Evolutionary conservation across 92 coral and sea anemone genomes (phyloP), one percentile per base, ranked within the genome.

Genomic region (Palythoa grandiflora): DNA sequence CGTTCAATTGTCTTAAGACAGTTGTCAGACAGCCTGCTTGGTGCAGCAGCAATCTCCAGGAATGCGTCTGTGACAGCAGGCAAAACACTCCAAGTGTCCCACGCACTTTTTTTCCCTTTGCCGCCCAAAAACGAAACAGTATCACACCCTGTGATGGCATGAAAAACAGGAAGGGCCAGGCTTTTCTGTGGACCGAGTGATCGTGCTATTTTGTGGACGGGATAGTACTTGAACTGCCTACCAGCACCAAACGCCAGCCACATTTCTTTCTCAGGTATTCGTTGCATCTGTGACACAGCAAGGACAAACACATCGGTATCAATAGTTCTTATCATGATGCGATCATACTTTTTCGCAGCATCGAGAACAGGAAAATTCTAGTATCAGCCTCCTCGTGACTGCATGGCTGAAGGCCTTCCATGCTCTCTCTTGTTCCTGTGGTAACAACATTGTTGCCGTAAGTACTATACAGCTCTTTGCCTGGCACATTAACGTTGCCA

Each of bases 101-200:
- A 89, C 55, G 78, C 74, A 60, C 72, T 75, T 76, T 37, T 71
- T 38, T 38, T 66, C 40, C 53, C 54, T 15, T 47, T 61, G 40
- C 53, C 71, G 28, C 72, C 52, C 35, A 85, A 51, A 48, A 54
- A 21, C 50, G 39, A 40, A 61, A 37, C 48, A 19, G 59, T 40
- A 17, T 76, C 80, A 76, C 80, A 52, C 37, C 80, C 80, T 52
- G 63, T 76, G 39, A 75, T 15, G 63, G 61, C 80, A 75, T 75
- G 79, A n/a, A 75, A 75, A 44, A 75, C 54, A 38, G 68, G 80
- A 38, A 38, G 40, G 53, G 38, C 70, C 60, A 16, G 15, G 66
- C 52, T 75, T 38, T 75, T 87, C 88, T 91, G 88, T 55, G 93
- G 93, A 59, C 88, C 89, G 83, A 87, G 91, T 74, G 90, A 80